These are phyloP conservation scores for Lasioglossum marginatum DNA, from an alignment of 2,888 invertebrate species.

Conservation along the genomic window DNA sequence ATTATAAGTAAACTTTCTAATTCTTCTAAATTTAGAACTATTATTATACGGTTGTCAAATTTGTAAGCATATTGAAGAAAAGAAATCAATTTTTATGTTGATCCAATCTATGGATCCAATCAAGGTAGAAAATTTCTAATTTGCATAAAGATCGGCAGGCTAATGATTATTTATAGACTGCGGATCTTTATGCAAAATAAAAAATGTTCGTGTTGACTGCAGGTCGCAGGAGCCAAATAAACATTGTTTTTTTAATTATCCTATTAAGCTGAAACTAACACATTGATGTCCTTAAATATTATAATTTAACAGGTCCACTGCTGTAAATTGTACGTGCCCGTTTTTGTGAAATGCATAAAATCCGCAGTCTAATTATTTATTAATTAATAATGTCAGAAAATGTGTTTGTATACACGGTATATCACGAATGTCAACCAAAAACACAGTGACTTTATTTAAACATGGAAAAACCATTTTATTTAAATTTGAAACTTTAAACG, in stretches of 20 bases:
- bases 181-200: too few relatives aligned
- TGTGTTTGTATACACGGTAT: neutral
- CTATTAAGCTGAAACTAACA: too few relatives aligned
- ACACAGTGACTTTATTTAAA: neutral
- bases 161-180: too few relatives aligned
- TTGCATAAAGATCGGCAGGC: neutral
- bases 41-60: neutral
- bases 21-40: neutral
- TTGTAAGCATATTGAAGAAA: neutral
- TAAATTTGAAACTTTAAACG: neutral
- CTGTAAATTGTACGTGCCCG: too few relatives aligned
- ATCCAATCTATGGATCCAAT: neutral
- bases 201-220: too few relatives aligned
- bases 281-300: too few relatives aligned
- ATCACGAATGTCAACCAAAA: neutral
- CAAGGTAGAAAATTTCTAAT: neutral
- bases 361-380: too few relatives aligned
- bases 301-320: too few relatives aligned
- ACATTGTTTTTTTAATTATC: too few relatives aligned
- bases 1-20: neutral
- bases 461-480: neutral
- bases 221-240: too few relatives aligned
- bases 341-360: too few relatives aligned
- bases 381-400: neutral
- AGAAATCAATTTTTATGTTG: neutral